phyloP scores from a whole-genome alignment of 2,888 invertebrate species.

The Caenorhabditis drosophilae region DNA sequence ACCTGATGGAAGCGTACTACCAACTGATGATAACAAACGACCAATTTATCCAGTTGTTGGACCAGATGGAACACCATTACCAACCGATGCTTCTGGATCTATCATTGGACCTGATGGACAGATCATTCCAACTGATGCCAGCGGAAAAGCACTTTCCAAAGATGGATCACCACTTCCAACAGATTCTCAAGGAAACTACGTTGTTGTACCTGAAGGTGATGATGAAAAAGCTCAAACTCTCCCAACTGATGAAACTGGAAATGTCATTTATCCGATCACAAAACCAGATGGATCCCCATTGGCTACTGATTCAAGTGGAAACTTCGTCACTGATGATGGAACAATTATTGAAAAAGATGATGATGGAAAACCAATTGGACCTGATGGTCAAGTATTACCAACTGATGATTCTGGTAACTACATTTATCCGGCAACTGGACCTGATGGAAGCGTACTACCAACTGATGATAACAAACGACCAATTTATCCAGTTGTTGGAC shows the following conservation, averaged over 20 bases:
- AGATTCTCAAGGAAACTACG: conserved; percentile 31
- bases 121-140: conserved; percentile 44
- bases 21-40: conserved; percentile 30
- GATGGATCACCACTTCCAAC: conserved; percentile 42
- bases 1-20: conserved; percentile 29
- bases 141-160: conserved; percentile 29
- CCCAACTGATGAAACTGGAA: conserved; percentile 44
- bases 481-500: conserved; percentile 20
- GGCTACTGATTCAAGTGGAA: conserved; percentile 19
- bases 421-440: conserved; percentile 27
- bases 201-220: conserved; percentile 33
- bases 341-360: conserved; percentile 13
- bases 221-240: conserved; percentile 13
- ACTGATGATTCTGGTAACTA: conserved; percentile 27
- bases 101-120: conserved; percentile 39
- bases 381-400: conserved; percentile 47
- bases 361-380: conserved; percentile 39
- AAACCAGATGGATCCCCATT: conserved; percentile 33
- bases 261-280: conserved; percentile 36
- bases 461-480: conserved; percentile 12
- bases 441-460: conserved; percentile 14
- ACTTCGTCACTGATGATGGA: conserved; percentile 42
- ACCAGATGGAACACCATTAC: conserved; percentile 21
- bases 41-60: conserved; percentile 29
- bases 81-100: conserved; percentile 28